Evolutionary conservation across 2,888 invertebrate species (phyloP).

Genomic region (Galerucella calmariensis): DNA sequence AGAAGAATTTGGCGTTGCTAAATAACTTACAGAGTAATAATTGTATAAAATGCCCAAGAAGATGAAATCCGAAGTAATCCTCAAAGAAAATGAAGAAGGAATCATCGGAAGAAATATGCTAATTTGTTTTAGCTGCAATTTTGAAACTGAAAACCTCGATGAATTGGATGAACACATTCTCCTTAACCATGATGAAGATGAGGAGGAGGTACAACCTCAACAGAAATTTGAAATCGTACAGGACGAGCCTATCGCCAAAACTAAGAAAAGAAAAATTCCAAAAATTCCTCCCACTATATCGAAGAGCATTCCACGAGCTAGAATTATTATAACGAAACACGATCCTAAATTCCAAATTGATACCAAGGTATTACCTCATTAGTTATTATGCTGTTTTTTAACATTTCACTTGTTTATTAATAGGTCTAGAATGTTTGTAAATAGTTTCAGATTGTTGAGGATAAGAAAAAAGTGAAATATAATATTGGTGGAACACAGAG

Average conservation of each 20-base stretch:
- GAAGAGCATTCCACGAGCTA: slow-evolving; percentile 19
- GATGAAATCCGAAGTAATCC: slow-evolving; percentile 21
- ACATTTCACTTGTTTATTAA: not conserved
- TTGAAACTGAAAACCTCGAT: slow-evolving; percentile 44
- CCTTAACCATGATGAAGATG: slow-evolving; percentile 41
- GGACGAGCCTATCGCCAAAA: not conserved
- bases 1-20: slow-evolving; percentile 22
- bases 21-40: slow-evolving; percentile 28
- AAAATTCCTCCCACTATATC: not conserved
- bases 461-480: not conserved
- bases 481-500: slow-evolving; percentile 1
- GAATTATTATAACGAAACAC: slow-evolving; percentile 12
- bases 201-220: slow-evolving; percentile 25
- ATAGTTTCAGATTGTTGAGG: not conserved
- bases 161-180: slow-evolving; percentile 48
- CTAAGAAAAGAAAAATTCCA: not conserved
- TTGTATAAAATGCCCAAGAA: slow-evolving; percentile 8
- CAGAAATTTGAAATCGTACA: slow-evolving; percentile 31
- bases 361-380: not conserved
- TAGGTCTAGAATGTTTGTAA: not conserved
- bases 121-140: slow-evolving; percentile 46
- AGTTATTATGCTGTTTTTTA: too few relatives aligned
- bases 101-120: slow-evolving; percentile 31
- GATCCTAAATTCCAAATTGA: slow-evolving; percentile 18
- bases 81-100: slow-evolving; percentile 24